phyloP scores from a whole-genome alignment of 2,797 vertebrate genomes.

The Pteropus rufus region DNA sequence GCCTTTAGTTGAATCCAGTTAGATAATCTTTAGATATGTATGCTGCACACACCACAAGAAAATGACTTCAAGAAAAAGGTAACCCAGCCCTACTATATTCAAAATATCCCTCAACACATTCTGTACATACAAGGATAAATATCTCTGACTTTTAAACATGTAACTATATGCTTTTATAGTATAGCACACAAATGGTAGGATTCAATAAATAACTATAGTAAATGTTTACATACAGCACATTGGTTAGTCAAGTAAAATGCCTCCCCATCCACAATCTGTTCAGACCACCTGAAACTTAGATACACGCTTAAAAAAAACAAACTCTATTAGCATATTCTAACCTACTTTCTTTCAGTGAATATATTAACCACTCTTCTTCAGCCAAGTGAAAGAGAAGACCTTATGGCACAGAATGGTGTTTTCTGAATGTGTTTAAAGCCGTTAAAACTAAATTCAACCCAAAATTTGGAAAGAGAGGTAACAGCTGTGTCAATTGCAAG shows the following conservation, averaged over 20 bases:
- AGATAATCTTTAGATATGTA: neutral
- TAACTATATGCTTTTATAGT: neutral
- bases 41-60: neutral
- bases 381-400: neutral
- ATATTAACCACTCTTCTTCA: constrained; percentile 33
- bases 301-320: neutral
- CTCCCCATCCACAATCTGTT: constrained; percentile 32
- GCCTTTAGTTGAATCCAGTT: neutral
- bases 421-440: constrained; percentile 20
- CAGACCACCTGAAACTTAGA: constrained; percentile 45
- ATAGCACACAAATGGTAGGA: neutral
- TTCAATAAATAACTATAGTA: neutral
- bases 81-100: neutral
- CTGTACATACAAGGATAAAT: neutral
- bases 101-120: neutral
- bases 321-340: constrained; percentile 46
- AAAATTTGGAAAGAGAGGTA: neutral
- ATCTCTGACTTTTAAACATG: neutral
- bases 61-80: neutral
- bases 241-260: constrained; percentile 29
- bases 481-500: neutral
- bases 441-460: constrained; percentile 16
- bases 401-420: neutral
- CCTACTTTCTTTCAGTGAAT: neutral
- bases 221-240: constrained; percentile 38